These are phyloP conservation scores for Solenopsis fugax DNA, from an alignment of 1,140 invertebrate genomes.

Conservation along the genomic window DNA sequence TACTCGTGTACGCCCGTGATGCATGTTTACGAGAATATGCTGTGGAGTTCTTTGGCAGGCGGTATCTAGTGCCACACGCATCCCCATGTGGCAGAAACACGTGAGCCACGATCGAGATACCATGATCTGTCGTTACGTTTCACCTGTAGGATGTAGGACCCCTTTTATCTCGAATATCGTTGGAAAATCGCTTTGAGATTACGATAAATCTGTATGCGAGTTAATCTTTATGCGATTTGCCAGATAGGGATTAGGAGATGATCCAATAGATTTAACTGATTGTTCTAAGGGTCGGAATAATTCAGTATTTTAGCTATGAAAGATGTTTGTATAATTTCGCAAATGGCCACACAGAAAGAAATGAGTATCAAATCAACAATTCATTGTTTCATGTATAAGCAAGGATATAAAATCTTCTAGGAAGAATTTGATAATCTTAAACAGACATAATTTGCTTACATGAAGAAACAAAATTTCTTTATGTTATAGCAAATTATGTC, in stretches of 20 bases:
- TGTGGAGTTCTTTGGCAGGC: conserved; percentile 57
- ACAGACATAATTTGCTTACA: too few relatives aligned
- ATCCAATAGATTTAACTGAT: conserved; percentile 29
- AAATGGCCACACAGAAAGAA: too few relatives aligned
- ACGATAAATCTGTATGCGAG: conserved; percentile 11
- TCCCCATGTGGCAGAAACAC: not conserved
- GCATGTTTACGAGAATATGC: conserved; percentile 70
- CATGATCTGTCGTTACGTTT: conserved; percentile 20
- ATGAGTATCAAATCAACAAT: too few relatives aligned
- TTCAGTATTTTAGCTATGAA: not conserved
- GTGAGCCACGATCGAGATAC: conserved; percentile 25
- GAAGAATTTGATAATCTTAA: too few relatives aligned
- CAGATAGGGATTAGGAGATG: not conserved
- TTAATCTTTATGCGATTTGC: conserved; percentile 9
- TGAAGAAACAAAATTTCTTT: too few relatives aligned
- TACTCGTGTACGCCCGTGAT: conserved; percentile 67
- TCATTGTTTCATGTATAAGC: too few relatives aligned
- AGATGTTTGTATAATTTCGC: not conserved
- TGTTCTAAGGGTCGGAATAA: not conserved
- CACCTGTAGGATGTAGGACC: conserved; percentile 26
- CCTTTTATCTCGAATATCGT: conserved; percentile 28
- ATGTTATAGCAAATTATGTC: too few relatives aligned
- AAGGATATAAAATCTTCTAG: too few relatives aligned
- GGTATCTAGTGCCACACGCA: not conserved
- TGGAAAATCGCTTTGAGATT: conserved; percentile 1